Conservation (phyloP, 2,797 vertebrate genomes). For the Chiropotes sagulatus region DNA sequence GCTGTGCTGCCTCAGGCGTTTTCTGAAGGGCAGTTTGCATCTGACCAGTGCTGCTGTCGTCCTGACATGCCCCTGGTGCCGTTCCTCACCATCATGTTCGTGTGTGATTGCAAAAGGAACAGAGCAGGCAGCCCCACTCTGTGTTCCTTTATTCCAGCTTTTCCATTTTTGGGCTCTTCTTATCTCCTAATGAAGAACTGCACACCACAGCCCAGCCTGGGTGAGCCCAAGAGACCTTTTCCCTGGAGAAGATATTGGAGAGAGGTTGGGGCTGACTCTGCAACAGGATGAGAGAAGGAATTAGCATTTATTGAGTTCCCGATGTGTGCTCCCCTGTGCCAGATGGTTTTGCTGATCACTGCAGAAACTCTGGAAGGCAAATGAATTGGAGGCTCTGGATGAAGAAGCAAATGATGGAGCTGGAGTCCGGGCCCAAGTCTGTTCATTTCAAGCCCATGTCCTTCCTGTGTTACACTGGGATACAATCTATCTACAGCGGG, state of each 20-base stretch:
- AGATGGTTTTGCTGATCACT: constrained; percentile 42
- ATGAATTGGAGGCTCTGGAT: neutral
- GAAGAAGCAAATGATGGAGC: neutral
- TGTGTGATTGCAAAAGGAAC: neutral
- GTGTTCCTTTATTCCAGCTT: neutral
- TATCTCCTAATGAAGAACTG: neutral
- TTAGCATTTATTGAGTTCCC: constrained; percentile 38
- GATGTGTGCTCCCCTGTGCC: neutral
- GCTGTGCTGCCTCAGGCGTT: neutral
- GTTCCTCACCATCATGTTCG: neutral
- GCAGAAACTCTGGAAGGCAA: constrained; percentile 26
- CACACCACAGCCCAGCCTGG: neutral
- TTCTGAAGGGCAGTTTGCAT: neutral
- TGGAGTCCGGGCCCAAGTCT: neutral
- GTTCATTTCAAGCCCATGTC: neutral
- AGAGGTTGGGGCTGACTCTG: constrained; percentile 36
- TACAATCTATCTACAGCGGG: neutral
- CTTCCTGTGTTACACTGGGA: neutral
- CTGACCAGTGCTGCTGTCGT: neutral
- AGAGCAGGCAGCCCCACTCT: neutral
- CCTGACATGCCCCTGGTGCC: neutral
- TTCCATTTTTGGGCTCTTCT: neutral
- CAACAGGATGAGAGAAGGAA: neutral
- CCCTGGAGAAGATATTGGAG: constrained; percentile 33
- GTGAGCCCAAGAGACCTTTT: neutral